Base-by-base conservation (phyloP, 92 coral and sea anemone genomes). In the Hydrozoanthus gracilis region DNA sequence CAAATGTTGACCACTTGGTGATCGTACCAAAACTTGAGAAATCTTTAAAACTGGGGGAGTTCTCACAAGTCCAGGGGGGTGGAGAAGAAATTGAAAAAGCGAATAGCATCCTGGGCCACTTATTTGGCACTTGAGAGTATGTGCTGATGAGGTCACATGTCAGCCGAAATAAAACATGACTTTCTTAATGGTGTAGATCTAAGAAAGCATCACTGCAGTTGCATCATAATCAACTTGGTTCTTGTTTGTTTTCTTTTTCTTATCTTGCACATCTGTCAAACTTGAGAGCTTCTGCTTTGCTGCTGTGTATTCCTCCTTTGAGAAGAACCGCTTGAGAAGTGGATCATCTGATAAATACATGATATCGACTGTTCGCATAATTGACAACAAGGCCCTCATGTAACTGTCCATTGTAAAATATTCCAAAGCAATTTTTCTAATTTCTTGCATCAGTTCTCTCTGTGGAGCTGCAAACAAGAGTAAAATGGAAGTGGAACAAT, bases 341-440 rank as follows among this genome's bases (percentile, higher is more conserved):
- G 93, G 93, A 35, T 88, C 90, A 9, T 76, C 70, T 11, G 45
- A 49, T n/a, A 44, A 54, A 18, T 68, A 73, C 66, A 92, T 44
- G 82, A 82, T 68, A 68, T 92, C 95, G 35, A 87, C 90, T 8
- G 82, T 48, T 44, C 95, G 87, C 78, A 89, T 71, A 44, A 90
- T 69, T 39, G 91, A 82, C 73, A 92, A 76, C 68, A 92, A 66
- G 35, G 93, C 90, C 54, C 88, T 71, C 86, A 90, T 88, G 85
- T 88, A 92, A 48, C 92, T 85, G 79, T 70, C 91, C 85, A 83
- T 83, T 51, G 77, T 71, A 46, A 13, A 88, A 52, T 75, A 82
- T 62, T 91, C 92, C 86, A 91, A 60, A 55, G 92, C 92, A 45
- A 91, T 88, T 68, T 83, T 86, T 52, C 94, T 91, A n/a, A 91